These are phyloP conservation scores for Syngnathus rostellatus DNA, from an alignment of 2,797 vertebrate species.

Conservation along the genomic window DNA sequence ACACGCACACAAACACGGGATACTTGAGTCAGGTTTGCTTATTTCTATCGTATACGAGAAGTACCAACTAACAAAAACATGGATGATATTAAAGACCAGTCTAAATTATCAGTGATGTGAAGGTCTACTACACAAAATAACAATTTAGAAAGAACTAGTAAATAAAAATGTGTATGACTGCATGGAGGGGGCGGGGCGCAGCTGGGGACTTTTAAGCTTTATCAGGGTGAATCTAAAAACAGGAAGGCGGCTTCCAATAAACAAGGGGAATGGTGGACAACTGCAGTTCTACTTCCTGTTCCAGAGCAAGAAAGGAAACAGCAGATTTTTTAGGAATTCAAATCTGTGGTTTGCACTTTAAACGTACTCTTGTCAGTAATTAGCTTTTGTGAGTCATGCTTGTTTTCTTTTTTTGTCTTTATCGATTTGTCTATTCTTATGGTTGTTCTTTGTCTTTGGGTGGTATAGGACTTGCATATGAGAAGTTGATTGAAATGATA, in stretches of 20 bases:
- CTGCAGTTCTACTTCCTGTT: slow-evolving; percentile 67
- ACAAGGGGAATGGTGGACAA: slow-evolving; percentile 64
- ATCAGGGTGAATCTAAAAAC: slow-evolving; percentile 73
- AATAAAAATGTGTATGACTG: slow-evolving; percentile 16
- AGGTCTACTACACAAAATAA: slow-evolving; percentile 18
- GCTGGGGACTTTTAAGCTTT: slow-evolving; percentile 54
- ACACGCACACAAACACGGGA: slow-evolving; percentile 15
- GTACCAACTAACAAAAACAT: background rate
- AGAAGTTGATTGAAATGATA: background rate
- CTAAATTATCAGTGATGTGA: slow-evolving; percentile 16
- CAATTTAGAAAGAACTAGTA: slow-evolving; percentile 22
- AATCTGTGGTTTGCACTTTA: slow-evolving; percentile 27
- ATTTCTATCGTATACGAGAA: background rate
- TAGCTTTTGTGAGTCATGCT: slow-evolving; percentile 1
- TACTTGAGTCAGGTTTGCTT: slow-evolving; percentile 1
- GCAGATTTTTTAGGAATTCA: slow-evolving; percentile 73
- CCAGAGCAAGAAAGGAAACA: slow-evolving; percentile 61
- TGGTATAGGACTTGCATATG: slow-evolving; percentile 2
- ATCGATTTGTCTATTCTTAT: background rate
- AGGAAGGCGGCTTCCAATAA: slow-evolving; percentile 71
- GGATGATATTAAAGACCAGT: slow-evolving; percentile 5
- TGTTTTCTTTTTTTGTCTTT: background rate
- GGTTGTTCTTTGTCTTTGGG: background rate
- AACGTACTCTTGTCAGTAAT: slow-evolving; percentile 1
- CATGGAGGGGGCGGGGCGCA: slow-evolving; percentile 31